Percentiles rank a stretch among this genome's conserved stretches.
Conservation (phyloP, 1,140 invertebrate genomes). For the Pteromalus puparum region DNA sequence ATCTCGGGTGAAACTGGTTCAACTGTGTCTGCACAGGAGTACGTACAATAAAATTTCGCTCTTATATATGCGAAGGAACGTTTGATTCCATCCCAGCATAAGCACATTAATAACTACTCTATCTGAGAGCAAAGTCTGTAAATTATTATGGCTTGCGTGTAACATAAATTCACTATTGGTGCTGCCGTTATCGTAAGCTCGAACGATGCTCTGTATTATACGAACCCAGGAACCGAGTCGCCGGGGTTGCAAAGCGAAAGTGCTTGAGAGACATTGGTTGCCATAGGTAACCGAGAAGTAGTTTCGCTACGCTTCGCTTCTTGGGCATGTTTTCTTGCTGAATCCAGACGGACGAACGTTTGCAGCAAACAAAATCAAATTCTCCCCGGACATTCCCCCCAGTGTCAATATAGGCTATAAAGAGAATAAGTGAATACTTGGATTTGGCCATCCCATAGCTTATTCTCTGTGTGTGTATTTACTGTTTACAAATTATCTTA, state of each 20-base stretch:
- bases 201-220: not conserved
- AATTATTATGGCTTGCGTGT: not conserved
- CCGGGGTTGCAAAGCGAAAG: not conserved
- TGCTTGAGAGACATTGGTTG: conserved; percentile 12
- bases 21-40: not conserved
- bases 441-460: too few relatives aligned
- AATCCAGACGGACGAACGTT: not conserved
- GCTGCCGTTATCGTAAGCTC: too few relatives aligned
- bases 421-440: too few relatives aligned
- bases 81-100: too few relatives aligned
- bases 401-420: too few relatives aligned
- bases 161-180: not conserved
- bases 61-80: too few relatives aligned
- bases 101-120: not conserved
- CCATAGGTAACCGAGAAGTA: not conserved
- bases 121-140: not conserved
- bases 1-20: not conserved
- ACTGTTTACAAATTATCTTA: not conserved
- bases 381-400: too few relatives aligned
- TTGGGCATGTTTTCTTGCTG: not conserved
- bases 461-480: not conserved
- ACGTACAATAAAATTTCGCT: too few relatives aligned
- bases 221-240: not conserved
- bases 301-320: too few relatives aligned
- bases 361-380: not conserved